A percentile compares a stretch with the other conserved stretches of the same genome.
Evolutionary conservation across 2,797 vertebrate species (phyloP).

Genomic region (Bufotes viridis): DNA sequence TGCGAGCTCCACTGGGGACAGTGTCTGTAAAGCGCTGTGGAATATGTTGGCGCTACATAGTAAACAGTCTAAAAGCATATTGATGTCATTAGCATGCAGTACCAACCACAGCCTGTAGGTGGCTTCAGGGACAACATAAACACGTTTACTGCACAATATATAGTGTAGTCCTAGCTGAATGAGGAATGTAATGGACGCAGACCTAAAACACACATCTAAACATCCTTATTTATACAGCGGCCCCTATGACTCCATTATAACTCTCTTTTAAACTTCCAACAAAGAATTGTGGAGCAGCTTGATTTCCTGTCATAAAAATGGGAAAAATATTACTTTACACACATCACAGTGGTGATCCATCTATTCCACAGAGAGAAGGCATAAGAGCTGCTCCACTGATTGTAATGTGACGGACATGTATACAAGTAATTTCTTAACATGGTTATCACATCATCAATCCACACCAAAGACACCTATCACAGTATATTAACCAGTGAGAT

Average conservation of each 20-base stretch:
- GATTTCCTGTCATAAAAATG: slow-evolving; percentile 6
- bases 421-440: slow-evolving; percentile 27
- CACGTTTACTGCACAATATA: not conserved
- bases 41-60: no score
- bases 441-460: slow-evolving; percentile 21
- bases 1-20: no score
- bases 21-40: no score
- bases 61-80: no score
- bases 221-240: not conserved
- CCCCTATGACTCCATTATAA: not conserved
- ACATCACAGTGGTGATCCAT: not conserved
- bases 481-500: slow-evolving; percentile 20
- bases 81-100: not conserved
- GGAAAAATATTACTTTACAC: slow-evolving; percentile 11
- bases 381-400: not conserved
- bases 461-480: slow-evolving; percentile 46
- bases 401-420: not conserved
- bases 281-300: not conserved
- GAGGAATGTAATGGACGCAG: not conserved
- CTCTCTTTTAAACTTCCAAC: slow-evolving; percentile 7
- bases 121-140: not conserved
- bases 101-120: not conserved
- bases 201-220: not conserved
- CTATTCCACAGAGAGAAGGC: not conserved
- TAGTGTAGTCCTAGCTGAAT: not conserved